Evolutionary conservation across 1,140 invertebrate genomes (phyloP).

Genomic region (Neoseiulus cucumeris): DNA sequence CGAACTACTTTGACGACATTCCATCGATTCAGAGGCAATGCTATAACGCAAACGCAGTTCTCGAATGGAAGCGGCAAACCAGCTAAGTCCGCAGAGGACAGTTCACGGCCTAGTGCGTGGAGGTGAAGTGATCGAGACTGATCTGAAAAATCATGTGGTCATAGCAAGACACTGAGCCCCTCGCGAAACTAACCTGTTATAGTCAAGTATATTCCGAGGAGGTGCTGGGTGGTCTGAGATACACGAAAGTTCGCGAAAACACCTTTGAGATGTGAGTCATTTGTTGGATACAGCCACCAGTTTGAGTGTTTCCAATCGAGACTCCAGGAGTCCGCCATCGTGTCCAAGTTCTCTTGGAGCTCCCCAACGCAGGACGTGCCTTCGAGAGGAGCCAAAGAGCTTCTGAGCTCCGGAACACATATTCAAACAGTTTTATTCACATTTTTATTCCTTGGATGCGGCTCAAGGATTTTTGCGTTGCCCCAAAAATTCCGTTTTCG

Average conservation of each 20-base stretch:
- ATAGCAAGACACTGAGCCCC: background rate
- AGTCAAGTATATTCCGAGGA: background rate
- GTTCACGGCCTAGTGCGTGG: background rate
- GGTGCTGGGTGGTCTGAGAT: background rate
- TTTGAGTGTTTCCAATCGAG: background rate
- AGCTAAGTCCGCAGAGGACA: background rate
- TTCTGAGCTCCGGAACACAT: no score
- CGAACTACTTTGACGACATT: background rate
- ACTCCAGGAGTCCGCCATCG: background rate
- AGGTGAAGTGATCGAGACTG: background rate
- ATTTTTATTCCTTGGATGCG: no score
- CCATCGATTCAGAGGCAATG: background rate
- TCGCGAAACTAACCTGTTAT: background rate
- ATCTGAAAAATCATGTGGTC: background rate
- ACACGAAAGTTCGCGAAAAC: background rate
- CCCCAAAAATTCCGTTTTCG: no score
- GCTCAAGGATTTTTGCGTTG: no score
- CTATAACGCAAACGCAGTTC: background rate
- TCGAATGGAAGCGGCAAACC: background rate
- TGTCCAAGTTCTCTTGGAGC: no score
- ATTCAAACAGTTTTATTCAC: no score
- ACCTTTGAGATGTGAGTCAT: background rate
- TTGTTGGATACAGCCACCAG: background rate
- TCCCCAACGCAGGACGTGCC: no score
- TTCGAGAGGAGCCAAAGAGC: no score